Evolutionary conservation across 2,888 invertebrate species (phyloP), one percentile per base, ranked within the genome.

Genomic region (Archips xylosteana): DNA sequence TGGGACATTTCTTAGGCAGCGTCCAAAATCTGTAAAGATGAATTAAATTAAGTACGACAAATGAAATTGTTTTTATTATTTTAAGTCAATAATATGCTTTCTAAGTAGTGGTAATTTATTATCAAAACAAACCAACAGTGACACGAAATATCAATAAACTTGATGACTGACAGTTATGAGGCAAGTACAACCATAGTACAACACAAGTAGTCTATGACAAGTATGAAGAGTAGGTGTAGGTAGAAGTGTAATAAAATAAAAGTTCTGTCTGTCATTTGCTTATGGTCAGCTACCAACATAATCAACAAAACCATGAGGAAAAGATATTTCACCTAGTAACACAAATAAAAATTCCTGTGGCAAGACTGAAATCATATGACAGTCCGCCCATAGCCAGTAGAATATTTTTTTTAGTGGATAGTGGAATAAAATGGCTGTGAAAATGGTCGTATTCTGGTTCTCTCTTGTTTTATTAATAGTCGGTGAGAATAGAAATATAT

Each of bases 321-420:
- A 54, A 8, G 9, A 60, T 71, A 49, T 67, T 66, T 59, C 67
- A 51, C 59, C 70, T 49, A 23, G 79, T 73, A 76, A 80, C 77
- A 78, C 36, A 39, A 68, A 54, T 74, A 51, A 76, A 79, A 75
- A 77, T 49, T 69, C 12, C 2, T 54, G 54, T 80, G 84, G 91
- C 85, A 90, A 90, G 80, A 91, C 87, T 75, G 77, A 80, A 82
- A 90, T 93, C 93, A 93, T 92, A 93, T 94, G 93, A 93, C 92
- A 88, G 87, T 87, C 88, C 85, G 83, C 83, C 84, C 62, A 49
- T 62, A 72, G 64, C 23, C 4, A 54, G 59, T 42, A 71, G 62
- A 70, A 15, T 32, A 62, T 13, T 69, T 60, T 51, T 66, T 54
- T 70, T 66, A 63, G 62, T 84, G 85, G 79, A 80, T 66, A 63